Base-by-base conservation (phyloP, 2,113 vertebrate genomes). In the Steatornis caripensis region DNA sequence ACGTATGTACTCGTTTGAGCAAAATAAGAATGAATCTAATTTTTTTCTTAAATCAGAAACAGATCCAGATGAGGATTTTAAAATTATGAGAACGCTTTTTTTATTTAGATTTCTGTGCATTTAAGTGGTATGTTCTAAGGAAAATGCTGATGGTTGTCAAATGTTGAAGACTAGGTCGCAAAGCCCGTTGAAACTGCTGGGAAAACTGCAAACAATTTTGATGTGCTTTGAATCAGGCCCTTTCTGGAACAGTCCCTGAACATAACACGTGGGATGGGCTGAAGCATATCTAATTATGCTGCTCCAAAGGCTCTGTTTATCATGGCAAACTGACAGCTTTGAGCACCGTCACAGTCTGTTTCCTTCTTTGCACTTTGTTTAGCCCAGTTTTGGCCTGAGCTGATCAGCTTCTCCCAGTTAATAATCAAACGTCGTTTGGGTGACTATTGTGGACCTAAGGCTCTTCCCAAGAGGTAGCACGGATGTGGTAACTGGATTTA, bases 131-230 rank as follows among this genome's bases (percentile, higher is more conserved):
- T 82, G 84, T 92, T 94, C 81, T 87, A 94, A 84, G 77, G 66
- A 89, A 92, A 93, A 85, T 70, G 69, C 27, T 97, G 87, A 96
- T 91, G 94, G 57, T 69, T 94, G 66, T 91, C 94, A 95, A 95
- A 96, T 97, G 95, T 95, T 77, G 75, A 79, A 89, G 41, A 77
- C 57, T 69, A n/a, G 49, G 49, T 87, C 8, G 5, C 69, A 91
- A 95, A 92, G 61, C 69, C 72, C n/a, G 61, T 53, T 70, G 72
- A 96, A 94, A 95, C 65, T 29, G 4, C 69, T 71, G 76, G 83
- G 77, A 93, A 96, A 96, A 94, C 64, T 90, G 72, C 36, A 94
- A 92, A 29, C 4, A 64, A 72, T 92, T 89, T 92, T 89, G 54
- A 77, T 62, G 37, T 87, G 15, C 71, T 94, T 96, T 93, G 72